phyloP scores from a whole-genome alignment of 2,888 invertebrate species.

The Baronia brevicornis region DNA sequence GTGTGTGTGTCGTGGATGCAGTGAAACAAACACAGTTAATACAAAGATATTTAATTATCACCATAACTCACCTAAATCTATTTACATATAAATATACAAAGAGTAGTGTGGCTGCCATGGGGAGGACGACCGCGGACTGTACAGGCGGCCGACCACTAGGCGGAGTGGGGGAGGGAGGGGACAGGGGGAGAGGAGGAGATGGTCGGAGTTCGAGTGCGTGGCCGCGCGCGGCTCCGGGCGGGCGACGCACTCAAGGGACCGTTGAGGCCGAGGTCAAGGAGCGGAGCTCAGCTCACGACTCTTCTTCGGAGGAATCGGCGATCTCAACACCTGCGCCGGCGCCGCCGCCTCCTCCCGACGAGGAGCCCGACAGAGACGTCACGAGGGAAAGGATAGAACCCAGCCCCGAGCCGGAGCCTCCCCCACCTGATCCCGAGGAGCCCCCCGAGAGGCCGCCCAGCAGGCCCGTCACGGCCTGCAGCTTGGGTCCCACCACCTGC shows the following conservation, averaged over 20 bases:
- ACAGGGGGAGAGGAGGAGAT: constrained; percentile 5
- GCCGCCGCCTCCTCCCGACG: constrained; percentile 46
- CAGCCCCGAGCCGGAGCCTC: constrained; percentile 46
- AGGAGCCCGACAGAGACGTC: constrained; percentile 63
- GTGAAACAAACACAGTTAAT: constrained; percentile 46
- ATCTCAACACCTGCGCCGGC: constrained; percentile 59
- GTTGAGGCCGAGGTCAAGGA: constrained; percentile 13
- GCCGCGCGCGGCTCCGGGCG: constrained; percentile 9
- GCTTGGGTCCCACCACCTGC: constrained; percentile 80
- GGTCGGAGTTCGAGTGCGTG: constrained; percentile 13
- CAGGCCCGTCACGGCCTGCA: constrained; percentile 73
- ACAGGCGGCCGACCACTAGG: constrained; percentile 33
- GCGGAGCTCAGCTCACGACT: constrained; percentile 39
- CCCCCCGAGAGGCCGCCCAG: constrained; percentile 75
- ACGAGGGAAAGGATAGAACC: constrained; percentile 66
- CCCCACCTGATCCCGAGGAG: constrained; percentile 73
- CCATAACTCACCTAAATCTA: constrained; percentile 66
- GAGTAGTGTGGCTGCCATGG: constrained; percentile 18
- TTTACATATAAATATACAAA: constrained; percentile 69
- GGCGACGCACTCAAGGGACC: not conserved
- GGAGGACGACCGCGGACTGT: constrained; percentile 42
- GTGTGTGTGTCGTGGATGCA: constrained; percentile 33
- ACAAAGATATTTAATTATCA: constrained; percentile 60
- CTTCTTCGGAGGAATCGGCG: constrained; percentile 62
- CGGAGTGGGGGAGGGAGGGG: constrained; percentile 9